A percentile compares a stretch with the other conserved stretches of the same genome.
phyloP scores from a whole-genome alignment of 2,888 invertebrate genomes.

The Atrina japonica region DNA sequence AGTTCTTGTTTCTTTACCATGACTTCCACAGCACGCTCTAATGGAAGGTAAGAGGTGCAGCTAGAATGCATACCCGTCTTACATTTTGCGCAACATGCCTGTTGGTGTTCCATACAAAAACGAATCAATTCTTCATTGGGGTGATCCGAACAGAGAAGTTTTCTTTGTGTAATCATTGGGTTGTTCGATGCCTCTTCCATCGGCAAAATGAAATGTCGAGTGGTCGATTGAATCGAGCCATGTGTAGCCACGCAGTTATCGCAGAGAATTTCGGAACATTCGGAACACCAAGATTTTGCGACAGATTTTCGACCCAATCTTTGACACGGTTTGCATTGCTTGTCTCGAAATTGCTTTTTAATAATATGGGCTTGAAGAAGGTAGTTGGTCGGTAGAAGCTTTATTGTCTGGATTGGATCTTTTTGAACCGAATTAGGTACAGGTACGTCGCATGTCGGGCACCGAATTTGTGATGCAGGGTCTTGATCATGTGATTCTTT shows the following conservation, averaged over 20 bases:
- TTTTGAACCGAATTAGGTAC: constrained; percentile 24
- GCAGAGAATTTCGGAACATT: constrained; percentile 56
- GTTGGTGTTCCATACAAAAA: constrained; percentile 57
- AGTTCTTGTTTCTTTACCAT: constrained; percentile 39
- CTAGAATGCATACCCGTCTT: constrained; percentile 52
- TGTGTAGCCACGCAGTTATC: constrained; percentile 57
- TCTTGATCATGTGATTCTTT: constrained; percentile 20
- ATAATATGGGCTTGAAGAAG: constrained; percentile 28
- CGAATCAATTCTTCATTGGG: constrained; percentile 51
- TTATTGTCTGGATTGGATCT: constrained; percentile 18
- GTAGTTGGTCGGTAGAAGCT: constrained; percentile 21
- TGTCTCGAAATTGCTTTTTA: constrained; percentile 24
- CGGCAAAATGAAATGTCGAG: constrained; percentile 50
- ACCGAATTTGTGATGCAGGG: constrained; percentile 25
- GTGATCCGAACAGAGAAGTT: constrained; percentile 50
- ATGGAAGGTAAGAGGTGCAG: constrained; percentile 51
- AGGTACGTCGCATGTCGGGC: constrained; percentile 30
- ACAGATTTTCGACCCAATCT: constrained; percentile 47
- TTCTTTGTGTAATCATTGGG: constrained; percentile 49
- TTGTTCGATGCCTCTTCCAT: constrained; percentile 54
- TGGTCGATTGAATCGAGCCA: constrained; percentile 56
- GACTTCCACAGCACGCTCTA: constrained; percentile 40
- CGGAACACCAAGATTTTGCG: constrained; percentile 56
- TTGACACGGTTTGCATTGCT: constrained; percentile 54
- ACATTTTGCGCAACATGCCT: constrained; percentile 54